phyloP scores from a whole-genome alignment of 2,888 invertebrate genomes.

The Xanthia togata region DNA sequence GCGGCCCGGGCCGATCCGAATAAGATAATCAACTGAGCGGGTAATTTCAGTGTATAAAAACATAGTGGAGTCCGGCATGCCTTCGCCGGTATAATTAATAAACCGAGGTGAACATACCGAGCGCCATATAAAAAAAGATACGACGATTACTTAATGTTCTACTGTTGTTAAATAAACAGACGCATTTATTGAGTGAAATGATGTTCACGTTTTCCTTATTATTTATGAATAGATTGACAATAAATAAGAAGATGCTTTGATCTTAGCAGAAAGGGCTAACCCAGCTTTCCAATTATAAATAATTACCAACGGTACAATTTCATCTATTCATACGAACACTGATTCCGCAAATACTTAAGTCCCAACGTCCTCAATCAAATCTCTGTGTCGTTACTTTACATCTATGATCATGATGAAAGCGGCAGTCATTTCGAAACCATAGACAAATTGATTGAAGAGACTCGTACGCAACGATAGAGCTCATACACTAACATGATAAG shows the following conservation, averaged over 20 bases:
- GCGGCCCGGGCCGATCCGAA: slow-evolving; percentile 81
- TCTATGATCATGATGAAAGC: slow-evolving; percentile 79
- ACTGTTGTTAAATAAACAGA: slow-evolving; percentile 68
- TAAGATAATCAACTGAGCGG: slow-evolving; percentile 87
- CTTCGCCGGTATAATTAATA: slow-evolving; percentile 84
- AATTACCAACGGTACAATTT: slow-evolving; percentile 19
- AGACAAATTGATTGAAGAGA: slow-evolving; percentile 84
- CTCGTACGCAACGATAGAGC: slow-evolving; percentile 74
- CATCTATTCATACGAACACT: slow-evolving; percentile 11
- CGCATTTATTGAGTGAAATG: slow-evolving; percentile 64
- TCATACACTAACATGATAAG: slow-evolving; percentile 83
- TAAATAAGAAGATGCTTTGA: slow-evolving; percentile 18
- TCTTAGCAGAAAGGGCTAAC: slow-evolving; percentile 23
- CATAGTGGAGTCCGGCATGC: slow-evolving; percentile 75
- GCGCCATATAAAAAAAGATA: slow-evolving; percentile 67
- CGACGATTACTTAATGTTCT: slow-evolving; percentile 71
- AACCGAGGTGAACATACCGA: slow-evolving; percentile 75
- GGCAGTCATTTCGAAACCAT: slow-evolving; percentile 78
- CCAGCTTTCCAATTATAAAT: slow-evolving; percentile 24
- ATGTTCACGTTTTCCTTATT: slow-evolving; percentile 25
- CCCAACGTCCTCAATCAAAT: slow-evolving; percentile 50
- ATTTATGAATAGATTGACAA: slow-evolving; percentile 18
- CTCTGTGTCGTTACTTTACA: slow-evolving; percentile 57
- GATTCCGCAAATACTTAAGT: slow-evolving; percentile 44
- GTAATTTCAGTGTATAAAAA: slow-evolving; percentile 86